These are phyloP conservation scores for Plectropomus leopardus DNA, from an alignment of 2,113 vertebrate species.

Conservation along the genomic window DNA sequence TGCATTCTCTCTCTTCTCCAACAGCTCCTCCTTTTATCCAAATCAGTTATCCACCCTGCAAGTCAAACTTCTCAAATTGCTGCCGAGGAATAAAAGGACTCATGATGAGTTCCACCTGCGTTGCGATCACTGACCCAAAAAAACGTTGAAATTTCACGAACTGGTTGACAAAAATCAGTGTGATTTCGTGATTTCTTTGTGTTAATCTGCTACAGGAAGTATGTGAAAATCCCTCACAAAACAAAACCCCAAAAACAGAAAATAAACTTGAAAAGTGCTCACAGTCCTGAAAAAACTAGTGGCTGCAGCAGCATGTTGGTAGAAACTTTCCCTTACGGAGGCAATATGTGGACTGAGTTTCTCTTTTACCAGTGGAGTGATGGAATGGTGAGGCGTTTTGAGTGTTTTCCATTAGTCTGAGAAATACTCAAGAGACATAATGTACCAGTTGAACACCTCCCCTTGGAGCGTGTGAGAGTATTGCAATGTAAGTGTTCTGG, in stretches of 20 bases:
- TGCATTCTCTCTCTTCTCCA: too few relatives aligned
- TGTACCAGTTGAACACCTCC: conserved; percentile 75
- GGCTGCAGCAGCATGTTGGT: conserved; percentile 39
- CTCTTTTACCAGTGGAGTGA: conserved; percentile 61
- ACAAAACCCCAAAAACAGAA: conserved; percentile 9
- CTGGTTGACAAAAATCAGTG: too few relatives aligned
- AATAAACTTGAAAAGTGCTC: conserved; percentile 46
- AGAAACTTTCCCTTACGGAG: conserved; percentile 62
- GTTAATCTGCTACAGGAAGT: background rate
- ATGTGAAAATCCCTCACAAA: conserved; percentile 12
- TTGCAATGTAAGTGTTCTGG: conserved; percentile 60
- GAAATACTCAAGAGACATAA: conserved; percentile 76
- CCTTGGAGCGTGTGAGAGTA: conserved; percentile 60
- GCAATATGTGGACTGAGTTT: conserved; percentile 62
- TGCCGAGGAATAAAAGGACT: too few relatives aligned
- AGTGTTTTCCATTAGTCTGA: conserved; percentile 80
- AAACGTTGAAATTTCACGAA: too few relatives aligned
- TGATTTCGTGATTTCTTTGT: background rate
- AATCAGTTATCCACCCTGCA: too few relatives aligned
- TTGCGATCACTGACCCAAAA: too few relatives aligned
- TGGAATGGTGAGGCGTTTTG: conserved; percentile 69
- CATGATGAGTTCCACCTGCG: too few relatives aligned
- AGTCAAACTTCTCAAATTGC: too few relatives aligned
- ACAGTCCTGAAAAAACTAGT: conserved; percentile 36
- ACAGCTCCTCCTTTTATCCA: too few relatives aligned